Evolutionary conservation across 2,888 invertebrate species (phyloP).

Genomic region (Polymixis flavicincta): DNA sequence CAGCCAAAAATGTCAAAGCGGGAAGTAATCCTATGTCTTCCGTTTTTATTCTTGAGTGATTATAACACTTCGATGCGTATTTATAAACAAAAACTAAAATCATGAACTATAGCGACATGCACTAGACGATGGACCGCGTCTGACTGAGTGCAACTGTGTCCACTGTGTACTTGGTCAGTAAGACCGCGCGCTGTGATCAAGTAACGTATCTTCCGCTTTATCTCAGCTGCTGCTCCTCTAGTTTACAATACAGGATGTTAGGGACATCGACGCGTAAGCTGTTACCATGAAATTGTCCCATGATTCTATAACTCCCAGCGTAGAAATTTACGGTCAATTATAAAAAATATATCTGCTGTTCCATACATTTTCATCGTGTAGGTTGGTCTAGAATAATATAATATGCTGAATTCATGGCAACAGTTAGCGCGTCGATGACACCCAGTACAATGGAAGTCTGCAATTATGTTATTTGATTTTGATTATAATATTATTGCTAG

Average conservation of each 20-base stretch:
- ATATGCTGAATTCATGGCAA: not conserved
- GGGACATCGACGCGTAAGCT: not conserved
- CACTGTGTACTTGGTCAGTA: too few species aligned
- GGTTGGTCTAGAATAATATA: not conserved
- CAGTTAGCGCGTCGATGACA: not conserved
- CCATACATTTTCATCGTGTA: too few species aligned
- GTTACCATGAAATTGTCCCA: not conserved
- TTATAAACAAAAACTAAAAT: too few species aligned
- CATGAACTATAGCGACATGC: too few species aligned
- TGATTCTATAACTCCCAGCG: not conserved
- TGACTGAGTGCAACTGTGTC: too few species aligned
- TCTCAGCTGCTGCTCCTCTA: not conserved
- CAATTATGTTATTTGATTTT: not conserved
- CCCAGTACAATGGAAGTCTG: not conserved
- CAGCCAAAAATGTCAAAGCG: too few species aligned
- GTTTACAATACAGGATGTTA: not conserved
- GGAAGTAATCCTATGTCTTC: too few species aligned
- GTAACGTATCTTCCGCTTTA: too few species aligned
- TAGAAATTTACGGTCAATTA: not conserved
- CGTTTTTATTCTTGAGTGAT: too few species aligned
- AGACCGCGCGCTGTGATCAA: too few species aligned
- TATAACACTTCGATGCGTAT: too few species aligned
- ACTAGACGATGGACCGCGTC: too few species aligned
- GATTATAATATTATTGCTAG: conserved; percentile 5
- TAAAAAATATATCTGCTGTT: not conserved